Base-by-base conservation (phyloP, 2,888 invertebrate species). In the Ormyrus thymus region DNA sequence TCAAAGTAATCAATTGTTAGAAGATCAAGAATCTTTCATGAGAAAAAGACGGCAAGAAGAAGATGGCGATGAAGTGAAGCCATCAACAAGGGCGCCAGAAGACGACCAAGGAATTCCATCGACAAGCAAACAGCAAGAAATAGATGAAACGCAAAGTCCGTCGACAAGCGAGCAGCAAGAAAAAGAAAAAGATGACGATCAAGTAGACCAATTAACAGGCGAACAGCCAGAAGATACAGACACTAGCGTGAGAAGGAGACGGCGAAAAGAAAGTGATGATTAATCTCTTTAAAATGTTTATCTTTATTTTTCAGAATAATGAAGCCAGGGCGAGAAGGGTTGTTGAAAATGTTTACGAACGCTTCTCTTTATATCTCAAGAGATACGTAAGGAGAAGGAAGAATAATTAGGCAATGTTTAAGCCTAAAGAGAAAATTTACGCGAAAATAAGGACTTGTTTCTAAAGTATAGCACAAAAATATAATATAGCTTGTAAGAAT, bases 401-500 rank as follows among this genome's bases (percentile, higher is more conserved):
- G 56, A 50, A 56, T 56, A 48, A 56, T 76, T 76, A 70, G 29
- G 10, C 13, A 9, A 50, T 69, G 2, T 69, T 69, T 15, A 5
- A 69, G 29, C 29, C 73, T 64, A 45, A 29, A 56, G 45, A 61
- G 29, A 65, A 65, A 53, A 6, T 58, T 50, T 59, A 43, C 7
- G 11, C 50, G 51, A 46, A 68, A 55, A 53, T 15, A 29, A 55
- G 6, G 53, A 53, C 59, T 65, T 62, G 69, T 73, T 69, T 59
- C 76, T 71, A 59, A 46, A 56, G 5, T 58, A 9, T 71, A 58
- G 29, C n/a, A 53, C 50, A 56, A 51, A 59, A 58, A 71, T 51
- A 64, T 76, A 64, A 70, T 53, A 64, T 64, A 76, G 43, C 58
- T 71, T 65, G 65, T 77, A 71, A 70, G 64, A 59, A 46, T 71